These are phyloP conservation scores for Lycocorax pyrrhopterus DNA, from an alignment of 2,113 vertebrate species.

Conservation along the genomic window DNA sequence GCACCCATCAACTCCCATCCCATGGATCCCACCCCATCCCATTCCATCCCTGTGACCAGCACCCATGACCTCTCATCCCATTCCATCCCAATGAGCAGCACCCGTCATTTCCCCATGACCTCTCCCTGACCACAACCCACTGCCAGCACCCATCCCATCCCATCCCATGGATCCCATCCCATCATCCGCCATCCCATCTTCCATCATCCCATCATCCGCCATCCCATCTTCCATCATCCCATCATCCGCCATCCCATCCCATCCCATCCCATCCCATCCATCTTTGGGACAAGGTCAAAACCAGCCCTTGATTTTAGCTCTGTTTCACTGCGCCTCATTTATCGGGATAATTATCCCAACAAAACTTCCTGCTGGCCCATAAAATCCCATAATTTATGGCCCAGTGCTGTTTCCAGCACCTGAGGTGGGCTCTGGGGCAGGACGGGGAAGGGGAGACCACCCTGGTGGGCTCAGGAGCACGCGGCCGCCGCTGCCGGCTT, in stretches of 20 bases:
- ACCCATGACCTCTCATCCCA: background rate
- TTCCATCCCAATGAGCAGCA: background rate
- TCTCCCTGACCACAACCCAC: no score
- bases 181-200: background rate
- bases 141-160: background rate
- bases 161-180: background rate
- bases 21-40: background rate
- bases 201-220: no score
- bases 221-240: no score
- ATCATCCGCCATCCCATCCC: background rate
- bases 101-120: no score
- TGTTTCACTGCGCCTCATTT: rapidly evolving
- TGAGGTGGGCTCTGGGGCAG: rapidly evolving
- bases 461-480: rapidly evolving
- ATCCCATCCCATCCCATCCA: background rate
- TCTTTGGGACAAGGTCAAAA: background rate
- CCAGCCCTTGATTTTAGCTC: background rate
- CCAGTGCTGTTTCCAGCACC: rapidly evolving
- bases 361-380: background rate
- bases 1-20: no score
- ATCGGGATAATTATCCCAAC: background rate
- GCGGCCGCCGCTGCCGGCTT: rapidly evolving
- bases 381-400: rapidly evolving
- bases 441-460: background rate
- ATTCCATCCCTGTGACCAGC: background rate